Conservation (phyloP, 1,140 invertebrate genomes). For the Euura saliciscinereae region DNA sequence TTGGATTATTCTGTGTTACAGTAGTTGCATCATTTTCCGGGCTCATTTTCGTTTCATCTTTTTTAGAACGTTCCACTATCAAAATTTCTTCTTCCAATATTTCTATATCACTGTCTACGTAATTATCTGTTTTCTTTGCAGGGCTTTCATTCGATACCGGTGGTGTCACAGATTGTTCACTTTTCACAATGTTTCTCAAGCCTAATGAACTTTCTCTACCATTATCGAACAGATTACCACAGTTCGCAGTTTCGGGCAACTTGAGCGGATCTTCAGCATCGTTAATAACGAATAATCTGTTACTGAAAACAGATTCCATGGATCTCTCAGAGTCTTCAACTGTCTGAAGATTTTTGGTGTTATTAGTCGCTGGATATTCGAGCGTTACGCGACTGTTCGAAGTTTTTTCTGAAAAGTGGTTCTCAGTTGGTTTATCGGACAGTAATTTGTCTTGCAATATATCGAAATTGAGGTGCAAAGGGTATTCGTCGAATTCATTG, state of each 20-base stretch:
- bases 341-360: neutral
- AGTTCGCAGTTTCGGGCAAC: conserved; percentile 16
- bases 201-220: conserved; percentile 45
- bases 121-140: conserved; percentile 12
- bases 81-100: conserved; percentile 40
- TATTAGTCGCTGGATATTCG: neutral
- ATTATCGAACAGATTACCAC: conserved; percentile 46
- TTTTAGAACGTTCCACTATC: neutral
- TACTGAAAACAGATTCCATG: neutral
- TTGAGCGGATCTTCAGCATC: conserved; percentile 23
- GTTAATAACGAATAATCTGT: neutral
- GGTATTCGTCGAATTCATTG: neutral
- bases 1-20: neutral
- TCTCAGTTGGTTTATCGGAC: neutral
- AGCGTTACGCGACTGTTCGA: neutral
- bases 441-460: neutral
- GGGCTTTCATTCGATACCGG: neutral
- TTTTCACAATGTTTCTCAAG: conserved; percentile 25
- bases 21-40: neutral
- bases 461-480: neutral
- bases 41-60: conserved; percentile 13
- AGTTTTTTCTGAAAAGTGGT: neutral
- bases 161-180: neutral
- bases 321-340: neutral
- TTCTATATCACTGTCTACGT: conserved; percentile 51